A percentile compares a stretch with the other conserved stretches of the same genome.
phyloP scores from a whole-genome alignment of 2,113 vertebrate genomes.

The Vulpes ferrilata region DNA sequence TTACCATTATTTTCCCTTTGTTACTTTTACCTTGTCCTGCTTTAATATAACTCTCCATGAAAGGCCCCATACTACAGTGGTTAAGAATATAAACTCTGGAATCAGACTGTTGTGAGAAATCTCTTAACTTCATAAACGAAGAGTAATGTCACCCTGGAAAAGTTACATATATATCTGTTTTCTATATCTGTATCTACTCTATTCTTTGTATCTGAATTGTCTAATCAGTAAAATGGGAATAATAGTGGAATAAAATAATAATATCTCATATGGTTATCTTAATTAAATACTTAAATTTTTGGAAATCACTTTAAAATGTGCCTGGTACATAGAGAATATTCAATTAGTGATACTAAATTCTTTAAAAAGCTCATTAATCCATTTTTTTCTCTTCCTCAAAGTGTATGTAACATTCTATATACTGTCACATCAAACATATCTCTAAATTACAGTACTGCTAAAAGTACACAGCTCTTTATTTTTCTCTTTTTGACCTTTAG shows the following conservation, averaged over 20 bases:
- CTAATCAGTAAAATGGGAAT: neutral
- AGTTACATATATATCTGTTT: neutral
- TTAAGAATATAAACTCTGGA: neutral
- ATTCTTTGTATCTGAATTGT: neutral
- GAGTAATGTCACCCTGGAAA: neutral
- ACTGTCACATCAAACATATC: neutral
- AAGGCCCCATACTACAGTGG: neutral
- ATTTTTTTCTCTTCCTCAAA: neutral
- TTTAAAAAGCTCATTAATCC: neutral
- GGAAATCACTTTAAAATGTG: neutral
- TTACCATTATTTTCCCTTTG: neutral
- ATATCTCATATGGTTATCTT: neutral
- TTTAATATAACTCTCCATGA: neutral
- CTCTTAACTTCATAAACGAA: neutral
- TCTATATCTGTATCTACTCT: neutral
- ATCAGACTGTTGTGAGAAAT: neutral
- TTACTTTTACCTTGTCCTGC: neutral
- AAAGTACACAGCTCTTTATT: neutral
- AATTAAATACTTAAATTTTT: conserved; percentile 34
- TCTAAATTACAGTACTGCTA: neutral
- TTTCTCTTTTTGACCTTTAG: neutral
- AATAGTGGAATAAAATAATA: neutral
- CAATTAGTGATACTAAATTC: neutral
- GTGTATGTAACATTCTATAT: neutral
- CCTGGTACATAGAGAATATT: neutral